A percentile compares a stretch with the other conserved stretches of the same genome.
Conservation (phyloP, 1,140 invertebrate genomes). For the Drosophila sp. region DNA sequence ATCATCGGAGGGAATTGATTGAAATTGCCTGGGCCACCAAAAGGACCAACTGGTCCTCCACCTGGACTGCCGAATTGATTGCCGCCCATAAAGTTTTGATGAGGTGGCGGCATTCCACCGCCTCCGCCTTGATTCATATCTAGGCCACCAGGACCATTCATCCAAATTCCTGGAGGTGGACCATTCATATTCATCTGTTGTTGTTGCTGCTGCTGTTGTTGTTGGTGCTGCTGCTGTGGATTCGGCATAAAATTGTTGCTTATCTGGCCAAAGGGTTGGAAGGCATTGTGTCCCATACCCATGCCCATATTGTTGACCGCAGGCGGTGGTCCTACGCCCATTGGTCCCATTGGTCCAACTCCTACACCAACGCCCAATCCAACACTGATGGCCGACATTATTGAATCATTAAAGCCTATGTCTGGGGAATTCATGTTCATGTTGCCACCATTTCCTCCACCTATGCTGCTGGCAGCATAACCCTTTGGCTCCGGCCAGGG, state of each 20-base stretch:
- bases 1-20: conserved; percentile 73
- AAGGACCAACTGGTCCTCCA: conserved; percentile 44
- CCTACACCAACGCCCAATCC: not conserved
- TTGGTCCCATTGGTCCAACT: conserved; percentile 37
- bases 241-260: conserved; percentile 39
- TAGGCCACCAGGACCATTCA: conserved; percentile 54
- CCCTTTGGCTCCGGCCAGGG: conserved; percentile 93
- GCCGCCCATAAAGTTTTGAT: conserved; percentile 54
- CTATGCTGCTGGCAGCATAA: conserved; percentile 76
- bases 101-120: conserved; percentile 40
- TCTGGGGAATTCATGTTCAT: conserved; percentile 18
- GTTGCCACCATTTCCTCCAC: conserved; percentile 1
- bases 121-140: conserved; percentile 46
- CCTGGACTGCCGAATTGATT: conserved; percentile 63
- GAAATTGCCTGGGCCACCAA: conserved; percentile 57
- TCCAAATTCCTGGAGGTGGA: conserved; percentile 47
- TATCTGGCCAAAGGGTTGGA: conserved; percentile 53
- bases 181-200: conserved; percentile 63
- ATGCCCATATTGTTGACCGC: conserved; percentile 67
- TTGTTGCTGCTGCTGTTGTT: conserved; percentile 2
- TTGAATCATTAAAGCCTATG: conserved; percentile 51
- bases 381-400: conserved; percentile 17
- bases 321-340: conserved; percentile 83
- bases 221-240: conserved; percentile 4
- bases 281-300: conserved; percentile 48